A percentile compares a stretch with the other conserved stretches of the same genome.
Conservation (phyloP, 2,113 vertebrate species). For the Zingel zingel region DNA sequence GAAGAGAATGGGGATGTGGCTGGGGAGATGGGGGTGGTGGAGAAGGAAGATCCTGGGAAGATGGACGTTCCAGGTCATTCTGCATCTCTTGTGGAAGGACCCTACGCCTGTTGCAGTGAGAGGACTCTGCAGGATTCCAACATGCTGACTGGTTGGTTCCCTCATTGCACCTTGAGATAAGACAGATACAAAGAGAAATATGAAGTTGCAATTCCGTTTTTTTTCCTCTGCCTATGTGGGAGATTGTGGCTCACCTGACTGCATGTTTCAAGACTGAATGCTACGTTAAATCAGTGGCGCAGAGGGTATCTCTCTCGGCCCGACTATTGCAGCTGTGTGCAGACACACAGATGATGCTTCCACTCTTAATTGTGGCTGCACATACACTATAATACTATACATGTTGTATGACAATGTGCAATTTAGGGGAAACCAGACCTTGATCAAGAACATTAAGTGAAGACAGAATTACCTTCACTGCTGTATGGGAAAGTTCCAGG, state of each 20-base stretch:
- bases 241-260: not conserved
- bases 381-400: not conserved
- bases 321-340: too few species aligned
- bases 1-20: conserved; percentile 71
- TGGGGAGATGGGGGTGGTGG: conserved; percentile 76
- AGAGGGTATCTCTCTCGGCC: not conserved
- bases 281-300: not conserved
- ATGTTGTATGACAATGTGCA: not conserved
- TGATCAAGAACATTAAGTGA: not conserved
- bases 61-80: conserved; percentile 83
- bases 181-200: conserved; percentile 32
- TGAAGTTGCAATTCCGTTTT: not conserved
- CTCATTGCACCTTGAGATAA: conserved; percentile 85
- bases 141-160: conserved; percentile 88
- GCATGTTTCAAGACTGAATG: conserved; percentile 16
- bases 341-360: not conserved
- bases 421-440: not conserved
- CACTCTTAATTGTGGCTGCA: not conserved
- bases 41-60: conserved; percentile 86
- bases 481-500: not conserved
- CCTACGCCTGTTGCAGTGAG: conserved; percentile 85
- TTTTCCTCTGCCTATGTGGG: not conserved
- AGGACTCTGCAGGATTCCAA: conserved; percentile 88
- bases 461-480: not conserved
- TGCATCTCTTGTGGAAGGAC: conserved; percentile 85